Evolutionary conservation across 2,113 vertebrate genomes (phyloP), one percentile per base, ranked within the genome.

Genomic region (Gorsachius goisagi): DNA sequence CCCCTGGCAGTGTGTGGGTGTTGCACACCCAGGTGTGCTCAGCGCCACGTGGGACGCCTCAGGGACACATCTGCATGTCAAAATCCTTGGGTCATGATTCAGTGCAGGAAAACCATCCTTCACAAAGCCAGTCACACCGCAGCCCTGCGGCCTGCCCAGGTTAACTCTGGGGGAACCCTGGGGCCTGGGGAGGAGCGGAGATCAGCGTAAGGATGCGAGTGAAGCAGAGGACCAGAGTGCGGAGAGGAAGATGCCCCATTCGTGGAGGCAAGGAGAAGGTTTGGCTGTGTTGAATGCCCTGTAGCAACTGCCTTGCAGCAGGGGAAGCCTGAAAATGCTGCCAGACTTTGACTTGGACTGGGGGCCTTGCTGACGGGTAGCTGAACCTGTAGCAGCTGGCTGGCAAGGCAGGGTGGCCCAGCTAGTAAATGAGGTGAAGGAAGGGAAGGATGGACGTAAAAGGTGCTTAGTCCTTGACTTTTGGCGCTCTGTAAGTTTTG

Each of bases 141-240:
- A 89, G 64, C n/a, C n/a, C 44, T 87, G 50, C 8, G 4, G 59
- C 63, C 50, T 95, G 69, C 75, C 32, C 23, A 33, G 0, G 2
- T 84, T 80, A 50, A n/a, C 11, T 68, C 20, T 22, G 45, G 27
- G 71, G n/a, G 52, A 89, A 6, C 33, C 32, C 55, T 73, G 35
- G 20, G n/a, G 58, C 28, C 44, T 92, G 37, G 17, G 5, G 15
- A 28, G 27, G 39, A 80, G 19, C 11, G n/a, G 28, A 60, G 52
- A 50, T 74, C 20, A 33, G 35, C 0, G 0, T 73, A 28, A 83
- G 50, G 45, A 49, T 84, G 67, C 74, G 35, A 55, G 16, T 45
- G 5, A 32, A 39, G n/a, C 35, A 30, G 7, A 35, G n/a, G 12
- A 59, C 24, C 0, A 0, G 3, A 9, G 7, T 50, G 24, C 12